Base-by-base conservation (phyloP, 2,888 invertebrate genomes). In the Leucania comma region DNA sequence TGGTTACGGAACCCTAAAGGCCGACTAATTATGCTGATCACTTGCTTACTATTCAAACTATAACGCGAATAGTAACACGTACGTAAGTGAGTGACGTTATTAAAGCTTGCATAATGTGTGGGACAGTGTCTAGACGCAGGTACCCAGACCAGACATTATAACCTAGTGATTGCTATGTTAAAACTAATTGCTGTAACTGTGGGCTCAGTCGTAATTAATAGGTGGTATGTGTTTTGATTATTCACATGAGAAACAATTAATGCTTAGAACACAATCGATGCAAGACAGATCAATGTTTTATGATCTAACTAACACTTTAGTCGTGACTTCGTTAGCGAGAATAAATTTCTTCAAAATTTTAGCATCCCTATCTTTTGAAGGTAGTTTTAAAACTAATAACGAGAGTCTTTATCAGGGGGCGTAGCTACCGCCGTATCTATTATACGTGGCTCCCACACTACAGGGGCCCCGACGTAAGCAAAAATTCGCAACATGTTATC, bases 91-190 rank as follows among this genome's bases (percentile, higher is more conserved):
- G 29, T 81, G 69, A 74, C 62, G 78, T 81, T 62, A 78, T 71
- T 74, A 63, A 81, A 74, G 81, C 53, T 72, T 67, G 61, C 64
- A 75, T 82, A 72, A 82, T 78, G 64, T 66, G 69, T 69, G 51
- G 61, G 72, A 67, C 72, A 60, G 10, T 42, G 82, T 82, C 75
- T 82, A 78, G 72, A 75, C 59, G 1, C 26, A 22, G 22, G 32
- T 66, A 53, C 48, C 12, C 24, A 54, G 57, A 42, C 38, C 48
- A 68, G 54, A 42, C 62, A 24, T 60, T 77, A 72, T 51, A 51
- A 68, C 65, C 77, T 1, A 26, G 57, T 80, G 64, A 78, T 80
- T 63, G 38, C 35, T 59, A 24, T 51, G 54, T 38, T 29, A 51
- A n/a, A 35, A 38, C 42, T 65, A 61, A 72, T 72, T 78, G 60